Evolutionary conservation across 1,140 invertebrate species (phyloP).

Genomic region (Trichogramma pretiosum): DNA sequence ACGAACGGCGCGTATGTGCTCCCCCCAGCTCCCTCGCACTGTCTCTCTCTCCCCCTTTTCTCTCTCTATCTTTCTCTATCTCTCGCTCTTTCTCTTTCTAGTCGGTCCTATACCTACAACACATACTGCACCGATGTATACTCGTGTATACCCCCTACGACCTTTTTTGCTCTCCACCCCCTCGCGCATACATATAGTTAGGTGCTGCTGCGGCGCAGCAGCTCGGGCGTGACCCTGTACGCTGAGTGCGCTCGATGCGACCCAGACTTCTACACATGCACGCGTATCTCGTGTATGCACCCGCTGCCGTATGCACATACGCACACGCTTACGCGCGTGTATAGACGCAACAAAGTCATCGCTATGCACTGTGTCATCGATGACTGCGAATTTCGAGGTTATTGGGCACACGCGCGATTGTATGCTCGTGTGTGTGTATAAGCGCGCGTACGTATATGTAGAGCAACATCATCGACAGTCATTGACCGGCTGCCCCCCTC

Average conservation of each 20-base stretch:
- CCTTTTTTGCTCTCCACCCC: no score
- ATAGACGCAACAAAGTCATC: no score
- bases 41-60: slow-evolving; percentile 21
- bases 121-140: slow-evolving; percentile 26
- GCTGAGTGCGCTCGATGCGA: neutral
- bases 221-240: slow-evolving; percentile 42
- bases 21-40: slow-evolving; percentile 16
- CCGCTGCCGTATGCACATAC: no score
- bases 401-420: no score
- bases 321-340: no score
- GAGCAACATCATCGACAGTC: slow-evolving; percentile 12
- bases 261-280: neutral
- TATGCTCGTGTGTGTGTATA: no score
- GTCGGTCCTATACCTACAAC: no score
- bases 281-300: neutral
- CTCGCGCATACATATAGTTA: slow-evolving; percentile 38
- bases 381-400: no score
- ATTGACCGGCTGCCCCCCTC: no score
- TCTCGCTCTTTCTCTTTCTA: slow-evolving; percentile 14
- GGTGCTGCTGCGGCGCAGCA: slow-evolving; percentile 22
- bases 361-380: slow-evolving; percentile 20
- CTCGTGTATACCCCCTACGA: no score
- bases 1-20: slow-evolving; percentile 34
- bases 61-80: slow-evolving; percentile 3
- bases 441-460: neutral